phyloP scores from a whole-genome alignment of 2,797 vertebrate species.

The Benthosema pterotum region DNA sequence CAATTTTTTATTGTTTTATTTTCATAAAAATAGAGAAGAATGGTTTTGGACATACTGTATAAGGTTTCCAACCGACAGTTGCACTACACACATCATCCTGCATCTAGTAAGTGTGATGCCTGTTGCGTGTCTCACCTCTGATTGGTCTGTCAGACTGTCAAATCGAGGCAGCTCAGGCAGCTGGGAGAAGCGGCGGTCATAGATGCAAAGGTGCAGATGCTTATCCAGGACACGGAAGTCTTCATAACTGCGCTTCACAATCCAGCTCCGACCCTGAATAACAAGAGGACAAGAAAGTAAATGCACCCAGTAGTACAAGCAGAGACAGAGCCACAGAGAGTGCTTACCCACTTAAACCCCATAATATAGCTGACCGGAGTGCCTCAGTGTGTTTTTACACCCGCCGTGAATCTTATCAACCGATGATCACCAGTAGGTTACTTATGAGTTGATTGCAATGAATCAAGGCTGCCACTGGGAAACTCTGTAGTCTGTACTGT shows the following conservation, averaged over 20 bases:
- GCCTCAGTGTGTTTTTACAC: no score
- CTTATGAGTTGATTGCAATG: no score
- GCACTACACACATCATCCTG: neutral
- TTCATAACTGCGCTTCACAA: slow-evolving; percentile 98
- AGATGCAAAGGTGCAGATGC: slow-evolving; percentile 97
- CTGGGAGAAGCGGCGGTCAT: slow-evolving; percentile 97
- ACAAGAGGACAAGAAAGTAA: slow-evolving; percentile 1
- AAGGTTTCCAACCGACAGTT: no score
- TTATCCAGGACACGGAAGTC: slow-evolving; percentile 98
- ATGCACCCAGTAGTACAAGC: neutral
- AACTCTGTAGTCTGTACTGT: no score
- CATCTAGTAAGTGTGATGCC: neutral
- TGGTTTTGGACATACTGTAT: no score
- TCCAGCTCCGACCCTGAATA: slow-evolving; percentile 94
- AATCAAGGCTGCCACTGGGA: no score
- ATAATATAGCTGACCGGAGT: no score
- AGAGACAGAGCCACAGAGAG: slow-evolving; percentile 5
- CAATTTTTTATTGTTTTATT: no score
- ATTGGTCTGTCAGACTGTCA: slow-evolving; percentile 89
- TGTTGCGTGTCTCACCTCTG: slow-evolving; percentile 81
- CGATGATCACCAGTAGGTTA: no score
- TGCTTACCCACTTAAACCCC: no score
- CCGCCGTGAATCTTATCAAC: no score
- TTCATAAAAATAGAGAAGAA: no score
- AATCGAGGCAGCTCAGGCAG: slow-evolving; percentile 93